Evolutionary conservation across 1,140 invertebrate species (phyloP).

Genomic region (Heliconius hewitsoni): DNA sequence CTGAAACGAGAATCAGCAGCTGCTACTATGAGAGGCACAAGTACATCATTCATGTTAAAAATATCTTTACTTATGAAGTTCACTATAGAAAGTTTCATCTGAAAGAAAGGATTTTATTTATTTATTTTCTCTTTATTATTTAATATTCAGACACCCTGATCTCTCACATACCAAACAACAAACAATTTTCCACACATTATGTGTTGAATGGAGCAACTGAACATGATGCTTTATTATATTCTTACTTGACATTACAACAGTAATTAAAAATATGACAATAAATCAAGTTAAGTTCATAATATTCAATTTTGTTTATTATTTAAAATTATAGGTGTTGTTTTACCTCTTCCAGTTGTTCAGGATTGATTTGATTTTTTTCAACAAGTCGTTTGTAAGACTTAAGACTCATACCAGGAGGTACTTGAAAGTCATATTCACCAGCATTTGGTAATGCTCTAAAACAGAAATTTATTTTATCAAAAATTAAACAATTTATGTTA

Average conservation of each 20-base stretch:
- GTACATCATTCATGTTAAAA: slow-evolving; percentile 87
- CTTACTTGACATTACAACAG: too few relatives aligned
- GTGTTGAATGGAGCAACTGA: too few relatives aligned
- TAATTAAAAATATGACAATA: too few relatives aligned
- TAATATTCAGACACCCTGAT: too few relatives aligned
- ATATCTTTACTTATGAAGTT: slow-evolving; percentile 91
- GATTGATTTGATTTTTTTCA: slow-evolving; percentile 87
- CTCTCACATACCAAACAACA: too few relatives aligned
- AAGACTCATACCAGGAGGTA: slow-evolving; percentile 91
- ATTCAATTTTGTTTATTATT: too few relatives aligned
- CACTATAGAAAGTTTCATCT: slow-evolving; percentile 83
- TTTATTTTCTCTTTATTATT: too few relatives aligned
- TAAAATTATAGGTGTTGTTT: background rate
- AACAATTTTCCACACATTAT: too few relatives aligned
- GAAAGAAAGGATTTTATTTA: slow-evolving; percentile 11
- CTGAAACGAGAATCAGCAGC: slow-evolving; percentile 92
- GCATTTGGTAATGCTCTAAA: slow-evolving; percentile 74
- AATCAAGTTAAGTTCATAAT: background rate
- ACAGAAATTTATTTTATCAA: slow-evolving; percentile 5
- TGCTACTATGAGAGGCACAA: slow-evolving; percentile 90
- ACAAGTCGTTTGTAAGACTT: slow-evolving; percentile 90
- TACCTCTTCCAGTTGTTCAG: slow-evolving; percentile 92
- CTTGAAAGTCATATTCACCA: slow-evolving; percentile 81
- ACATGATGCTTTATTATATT: too few relatives aligned
- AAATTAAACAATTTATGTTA: background rate